Evolutionary conservation across 23 tunicate species (phyloP).

Genomic region (Ascidia mentula): DNA sequence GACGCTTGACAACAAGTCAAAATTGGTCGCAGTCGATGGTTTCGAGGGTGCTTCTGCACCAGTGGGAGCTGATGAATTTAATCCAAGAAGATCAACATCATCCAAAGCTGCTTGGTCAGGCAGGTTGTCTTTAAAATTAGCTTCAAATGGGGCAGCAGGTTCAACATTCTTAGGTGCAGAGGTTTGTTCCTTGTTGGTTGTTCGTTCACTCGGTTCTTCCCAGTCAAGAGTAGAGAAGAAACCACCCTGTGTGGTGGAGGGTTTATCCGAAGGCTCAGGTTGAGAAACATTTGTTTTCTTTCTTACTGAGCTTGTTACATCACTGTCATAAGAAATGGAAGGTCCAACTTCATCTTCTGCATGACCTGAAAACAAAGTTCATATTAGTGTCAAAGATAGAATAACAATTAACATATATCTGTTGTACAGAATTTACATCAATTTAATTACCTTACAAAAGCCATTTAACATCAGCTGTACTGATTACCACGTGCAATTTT

Average conservation of each 20-base stretch:
- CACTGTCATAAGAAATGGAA: constrained; percentile 26
- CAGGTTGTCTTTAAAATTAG: not conserved
- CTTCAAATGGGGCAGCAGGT: not conserved
- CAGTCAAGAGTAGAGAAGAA: constrained; percentile 68
- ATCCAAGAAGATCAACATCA: constrained; percentile 76
- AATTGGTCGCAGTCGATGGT: constrained; percentile 44
- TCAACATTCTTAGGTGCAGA: not conserved
- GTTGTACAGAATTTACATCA: too few species aligned
- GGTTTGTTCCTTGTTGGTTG: not conserved
- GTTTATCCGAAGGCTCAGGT: not conserved
- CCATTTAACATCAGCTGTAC: too few species aligned
- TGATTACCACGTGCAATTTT: too few species aligned
- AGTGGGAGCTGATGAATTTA: constrained; percentile 17
- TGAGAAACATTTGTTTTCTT: not conserved
- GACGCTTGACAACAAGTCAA: constrained; percentile 67
- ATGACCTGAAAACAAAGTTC: constrained; percentile 17
- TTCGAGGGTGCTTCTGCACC: not conserved
- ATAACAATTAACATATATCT: too few species aligned
- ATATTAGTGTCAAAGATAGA: too few species aligned
- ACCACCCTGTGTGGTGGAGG: constrained; percentile 3
- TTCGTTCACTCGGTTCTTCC: constrained; percentile 10
- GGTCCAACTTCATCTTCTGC: constrained; percentile 27
- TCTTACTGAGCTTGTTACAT: not conserved
- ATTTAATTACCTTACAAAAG: too few species aligned
- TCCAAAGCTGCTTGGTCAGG: not conserved